Percentiles rank a stretch among this genome's conserved stretches.
These are phyloP conservation scores for Channa striata DNA, from an alignment of 2,797 vertebrate species.

Conservation along the genomic window DNA sequence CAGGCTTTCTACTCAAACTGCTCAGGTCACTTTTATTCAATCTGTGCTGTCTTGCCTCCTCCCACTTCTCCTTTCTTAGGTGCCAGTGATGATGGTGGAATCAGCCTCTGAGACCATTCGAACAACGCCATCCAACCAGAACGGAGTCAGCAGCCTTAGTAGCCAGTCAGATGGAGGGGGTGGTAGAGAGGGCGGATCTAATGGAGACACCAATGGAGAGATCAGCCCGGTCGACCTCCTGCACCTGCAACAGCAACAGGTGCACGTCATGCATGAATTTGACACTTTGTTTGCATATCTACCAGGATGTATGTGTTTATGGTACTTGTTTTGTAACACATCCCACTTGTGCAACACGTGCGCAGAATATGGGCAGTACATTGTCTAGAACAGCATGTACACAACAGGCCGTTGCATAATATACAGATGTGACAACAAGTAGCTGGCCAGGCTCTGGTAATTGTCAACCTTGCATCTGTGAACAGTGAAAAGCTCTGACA, in stretches of 20 bases:
- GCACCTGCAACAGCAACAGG: slow-evolving; percentile 99
- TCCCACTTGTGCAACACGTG: slow-evolving; percentile 44
- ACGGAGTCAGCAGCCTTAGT: slow-evolving; percentile 96
- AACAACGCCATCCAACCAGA: slow-evolving; percentile 94
- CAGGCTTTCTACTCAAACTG: slow-evolving; percentile 53
- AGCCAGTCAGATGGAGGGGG: slow-evolving; percentile 93
- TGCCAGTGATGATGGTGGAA: slow-evolving; percentile 99
- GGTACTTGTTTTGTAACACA: slow-evolving; percentile 58
- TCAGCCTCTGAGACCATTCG: slow-evolving; percentile 99
- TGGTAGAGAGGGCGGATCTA: slow-evolving; percentile 87
- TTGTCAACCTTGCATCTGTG: slow-evolving; percentile 44
- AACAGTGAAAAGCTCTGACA: slow-evolving; percentile 56
- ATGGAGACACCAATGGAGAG: slow-evolving; percentile 93
- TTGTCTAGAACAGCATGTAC: slow-evolving; percentile 59
- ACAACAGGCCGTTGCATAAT: slow-evolving; percentile 50
- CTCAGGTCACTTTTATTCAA: slow-evolving; percentile 66
- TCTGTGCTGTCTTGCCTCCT: slow-evolving; percentile 23
- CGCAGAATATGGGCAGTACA: slow-evolving; percentile 17
- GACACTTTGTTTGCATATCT: slow-evolving; percentile 34
- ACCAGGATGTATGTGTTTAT: slow-evolving; percentile 17
- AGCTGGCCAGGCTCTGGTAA: slow-evolving; percentile 38
- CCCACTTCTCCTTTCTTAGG: slow-evolving; percentile 66
- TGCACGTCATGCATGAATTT: slow-evolving; percentile 59
- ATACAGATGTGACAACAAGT: slow-evolving; percentile 60
- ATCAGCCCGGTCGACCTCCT: slow-evolving; percentile 95